Conservation (phyloP, 1,140 invertebrate genomes). For the Chironomus tepperi region DNA sequence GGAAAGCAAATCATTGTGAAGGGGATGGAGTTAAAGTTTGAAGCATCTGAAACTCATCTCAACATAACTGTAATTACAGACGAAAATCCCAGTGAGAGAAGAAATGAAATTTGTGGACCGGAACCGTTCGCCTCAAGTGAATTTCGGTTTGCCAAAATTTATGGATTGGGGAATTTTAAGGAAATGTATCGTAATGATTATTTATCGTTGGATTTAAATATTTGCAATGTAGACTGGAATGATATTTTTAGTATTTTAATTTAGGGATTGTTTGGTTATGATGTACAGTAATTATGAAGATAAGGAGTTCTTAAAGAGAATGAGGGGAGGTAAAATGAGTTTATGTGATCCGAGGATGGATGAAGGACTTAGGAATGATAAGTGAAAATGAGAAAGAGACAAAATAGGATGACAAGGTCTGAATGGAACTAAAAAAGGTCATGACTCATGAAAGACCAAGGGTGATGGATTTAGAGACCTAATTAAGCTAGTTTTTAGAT, state of each 20-base stretch:
- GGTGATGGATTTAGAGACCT: no score
- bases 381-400: no score
- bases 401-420: no score
- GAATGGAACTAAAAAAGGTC: neutral
- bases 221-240: neutral
- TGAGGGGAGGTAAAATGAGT: no score
- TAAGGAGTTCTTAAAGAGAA: no score
- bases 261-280: neutral
- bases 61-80: neutral
- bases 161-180: neutral
- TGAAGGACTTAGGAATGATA: no score
- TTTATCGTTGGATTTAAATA: slow-evolving; percentile 17
- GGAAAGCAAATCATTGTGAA: neutral
- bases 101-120: neutral
- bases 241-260: neutral
- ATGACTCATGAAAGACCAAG: no score
- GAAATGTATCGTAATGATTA: neutral
- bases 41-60: neutral
- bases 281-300: no score
- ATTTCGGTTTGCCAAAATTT: slow-evolving; percentile 18
- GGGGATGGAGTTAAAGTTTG: neutral
- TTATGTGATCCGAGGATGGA: no score
- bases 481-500: no score
- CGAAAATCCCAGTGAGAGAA: neutral
- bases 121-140: slow-evolving; percentile 1